Percentiles rank a stretch among this genome's conserved stretches.
phyloP scores from a whole-genome alignment of 2,113 vertebrate species.

The Zosterops borbonicus region DNA sequence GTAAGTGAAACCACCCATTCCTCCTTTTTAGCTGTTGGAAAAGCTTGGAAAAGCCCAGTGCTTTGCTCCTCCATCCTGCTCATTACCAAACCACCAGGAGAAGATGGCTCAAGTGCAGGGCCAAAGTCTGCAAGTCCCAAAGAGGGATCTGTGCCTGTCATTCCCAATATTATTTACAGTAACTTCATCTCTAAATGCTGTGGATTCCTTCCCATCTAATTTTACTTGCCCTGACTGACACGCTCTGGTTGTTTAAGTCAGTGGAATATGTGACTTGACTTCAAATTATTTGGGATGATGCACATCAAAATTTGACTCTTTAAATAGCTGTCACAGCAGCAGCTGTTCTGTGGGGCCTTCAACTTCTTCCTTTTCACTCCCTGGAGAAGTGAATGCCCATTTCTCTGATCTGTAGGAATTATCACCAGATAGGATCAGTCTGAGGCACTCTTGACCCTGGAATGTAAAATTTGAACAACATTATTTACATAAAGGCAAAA shows the following conservation, averaged over 20 bases:
- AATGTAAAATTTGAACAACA: background rate
- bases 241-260: background rate
- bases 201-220: background rate
- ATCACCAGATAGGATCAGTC: background rate
- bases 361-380: background rate
- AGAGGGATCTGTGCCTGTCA: background rate
- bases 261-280: background rate
- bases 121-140: background rate
- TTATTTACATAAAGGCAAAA: background rate
- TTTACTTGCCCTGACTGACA: background rate
- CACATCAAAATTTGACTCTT: background rate
- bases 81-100: background rate
- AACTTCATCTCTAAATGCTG: background rate
- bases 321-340: background rate
- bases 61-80: background rate
- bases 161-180: background rate
- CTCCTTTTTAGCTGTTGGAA: background rate
- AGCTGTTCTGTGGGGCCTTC: background rate
- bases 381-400: background rate
- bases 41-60: background rate
- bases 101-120: background rate
- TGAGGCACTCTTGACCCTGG: background rate
- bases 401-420: background rate
- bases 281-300: background rate
- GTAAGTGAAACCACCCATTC: background rate